Evolutionary conservation across 2,113 vertebrate species (phyloP), one percentile per base, ranked within the genome.

Genomic region (Ondatra zibethicus): DNA sequence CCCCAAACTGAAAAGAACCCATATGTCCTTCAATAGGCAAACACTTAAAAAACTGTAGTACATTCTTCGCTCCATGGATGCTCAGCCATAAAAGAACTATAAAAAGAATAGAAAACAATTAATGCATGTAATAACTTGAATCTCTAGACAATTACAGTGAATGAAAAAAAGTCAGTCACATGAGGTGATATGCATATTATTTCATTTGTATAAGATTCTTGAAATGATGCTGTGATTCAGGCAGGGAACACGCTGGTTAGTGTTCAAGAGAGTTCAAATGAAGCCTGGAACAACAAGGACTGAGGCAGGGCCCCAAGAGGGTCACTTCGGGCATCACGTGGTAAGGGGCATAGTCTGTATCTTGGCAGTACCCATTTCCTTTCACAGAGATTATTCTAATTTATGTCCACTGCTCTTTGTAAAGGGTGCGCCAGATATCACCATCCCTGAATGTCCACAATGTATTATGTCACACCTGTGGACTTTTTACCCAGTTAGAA

Each of bases 131-230:
- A 86, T 12, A 23, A 45, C 25, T 50, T 61, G 55, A 73, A 33
- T 75, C 36, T 94, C 66, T 47, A 89, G 77, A 33, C 39, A 94
- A 93, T 93, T 94, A 75, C 3, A 27, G n/a, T 65, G 66, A 75
- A 50, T 55, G 9, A 27, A 65, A 65, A 70, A 82, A 82, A 27
- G 58, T 76, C 19, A 42, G 29, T 7, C 68, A 55, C 86, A 55
- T 13, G 23, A 88, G 47, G 42, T 29, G 50, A 88, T 36, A 88
- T 55, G 42, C 29, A 36, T 52, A 27, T 88, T 70, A 70, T 72
- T 72, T 12, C 12, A 72, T 88, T 27, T 75, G 17, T 66, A 45
- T n/a, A 88, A 66, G 23, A 91, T 17, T 70, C 10, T 78, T 63
- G 50, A 68, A 68, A 36, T 84, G 47, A 36, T 11, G 39, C 47